phyloP scores from a whole-genome alignment of 2,113 vertebrate species.

The Vombatus ursinus region DNA sequence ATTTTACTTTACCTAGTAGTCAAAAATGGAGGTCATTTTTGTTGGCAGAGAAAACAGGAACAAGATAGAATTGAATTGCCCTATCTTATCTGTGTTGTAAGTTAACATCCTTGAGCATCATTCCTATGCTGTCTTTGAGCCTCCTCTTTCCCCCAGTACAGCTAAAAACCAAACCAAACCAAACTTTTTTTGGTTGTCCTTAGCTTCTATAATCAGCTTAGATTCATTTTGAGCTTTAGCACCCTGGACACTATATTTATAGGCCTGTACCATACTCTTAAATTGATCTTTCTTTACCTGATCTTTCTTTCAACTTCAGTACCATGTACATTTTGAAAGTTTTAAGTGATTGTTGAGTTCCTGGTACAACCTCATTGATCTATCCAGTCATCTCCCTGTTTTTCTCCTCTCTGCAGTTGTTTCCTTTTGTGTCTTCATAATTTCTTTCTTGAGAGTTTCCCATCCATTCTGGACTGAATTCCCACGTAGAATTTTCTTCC shows the following conservation, averaged over 20 bases:
- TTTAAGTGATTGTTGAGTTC: neutral
- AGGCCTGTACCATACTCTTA: neutral
- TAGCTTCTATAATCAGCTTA: neutral
- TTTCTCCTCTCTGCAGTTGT: neutral
- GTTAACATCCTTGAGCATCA: neutral
- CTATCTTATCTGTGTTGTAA: neutral
- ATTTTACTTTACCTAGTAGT: no score
- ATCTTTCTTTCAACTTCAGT: neutral
- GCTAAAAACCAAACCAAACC: neutral
- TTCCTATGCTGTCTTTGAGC: neutral
- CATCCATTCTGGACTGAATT: neutral
- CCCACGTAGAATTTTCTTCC: neutral
- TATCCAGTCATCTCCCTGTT: neutral
- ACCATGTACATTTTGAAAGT: neutral
- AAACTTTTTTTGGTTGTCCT: neutral
- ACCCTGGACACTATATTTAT: neutral
- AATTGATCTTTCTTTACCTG: neutral
- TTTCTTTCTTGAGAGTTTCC: neutral
- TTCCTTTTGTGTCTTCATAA: neutral
- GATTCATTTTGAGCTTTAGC: neutral
- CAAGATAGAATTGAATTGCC: neutral
- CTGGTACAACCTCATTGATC: neutral
- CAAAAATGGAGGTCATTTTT: neutral
- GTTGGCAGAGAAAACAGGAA: neutral
- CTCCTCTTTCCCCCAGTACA: neutral